phyloP scores from a whole-genome alignment of 2,113 vertebrate genomes.

The Carlito syrichta region DNA sequence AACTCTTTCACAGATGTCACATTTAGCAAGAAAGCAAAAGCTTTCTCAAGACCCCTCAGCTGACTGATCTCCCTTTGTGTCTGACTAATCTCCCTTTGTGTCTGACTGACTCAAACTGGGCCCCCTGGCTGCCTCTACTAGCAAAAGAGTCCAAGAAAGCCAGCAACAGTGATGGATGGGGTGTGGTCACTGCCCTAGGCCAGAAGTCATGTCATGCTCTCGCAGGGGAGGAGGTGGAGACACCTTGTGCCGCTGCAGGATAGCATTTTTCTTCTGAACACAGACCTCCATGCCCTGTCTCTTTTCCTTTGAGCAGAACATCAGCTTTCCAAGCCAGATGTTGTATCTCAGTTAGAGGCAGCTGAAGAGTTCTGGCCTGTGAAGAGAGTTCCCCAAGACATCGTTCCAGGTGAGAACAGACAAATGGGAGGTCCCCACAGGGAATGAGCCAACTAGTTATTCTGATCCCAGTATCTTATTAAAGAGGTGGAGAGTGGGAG shows the following conservation, averaged over 20 bases:
- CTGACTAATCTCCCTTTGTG: not conserved
- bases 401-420: constrained; percentile 67
- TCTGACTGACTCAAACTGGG: not conserved
- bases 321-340: constrained; percentile 74
- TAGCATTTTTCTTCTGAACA: not conserved
- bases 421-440: not conserved
- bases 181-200: not conserved
- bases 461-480: not conserved
- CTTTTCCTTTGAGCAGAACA: constrained; percentile 67
- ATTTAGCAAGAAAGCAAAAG: not conserved
- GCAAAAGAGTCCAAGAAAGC: not conserved
- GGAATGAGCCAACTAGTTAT: not conserved
- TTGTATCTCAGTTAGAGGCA: constrained; percentile 73
- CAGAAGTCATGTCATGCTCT: not conserved
- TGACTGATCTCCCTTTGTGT: not conserved
- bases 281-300: constrained; percentile 50
- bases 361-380: constrained; percentile 62
- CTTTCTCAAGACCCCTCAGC: not conserved
- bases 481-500: not conserved
- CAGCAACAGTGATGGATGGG: not conserved
- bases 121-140: not conserved
- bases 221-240: not conserved
- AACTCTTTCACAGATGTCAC: not conserved
- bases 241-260: not conserved
- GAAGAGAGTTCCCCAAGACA: constrained; percentile 55